phyloP scores from a whole-genome alignment of 2,888 invertebrate species.

The Sinotaia quadrata region DNA sequence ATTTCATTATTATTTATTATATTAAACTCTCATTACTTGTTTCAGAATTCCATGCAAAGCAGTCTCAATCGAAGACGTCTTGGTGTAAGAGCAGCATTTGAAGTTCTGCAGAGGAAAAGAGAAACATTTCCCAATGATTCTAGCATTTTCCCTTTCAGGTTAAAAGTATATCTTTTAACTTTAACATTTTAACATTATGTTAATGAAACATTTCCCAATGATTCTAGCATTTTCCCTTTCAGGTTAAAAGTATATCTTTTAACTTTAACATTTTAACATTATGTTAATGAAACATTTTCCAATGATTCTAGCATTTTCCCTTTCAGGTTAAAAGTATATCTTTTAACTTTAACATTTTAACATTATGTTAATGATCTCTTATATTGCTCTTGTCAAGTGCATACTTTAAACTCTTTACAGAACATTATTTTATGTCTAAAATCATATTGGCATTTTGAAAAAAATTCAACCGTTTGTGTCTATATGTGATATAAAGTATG shows the following conservation, averaged over 20 bases:
- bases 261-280: no score
- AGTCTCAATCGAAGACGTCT: slow-evolving; percentile 65
- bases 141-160: slow-evolving; percentile 26
- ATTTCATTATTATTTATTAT: background rate
- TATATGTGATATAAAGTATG: no score
- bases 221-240: slow-evolving; percentile 16
- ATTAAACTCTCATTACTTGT: background rate
- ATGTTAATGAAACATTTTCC: slow-evolving; percentile 7
- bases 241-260: slow-evolving; percentile 23
- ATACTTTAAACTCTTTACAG: no score
- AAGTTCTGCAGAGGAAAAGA: slow-evolving; percentile 52
- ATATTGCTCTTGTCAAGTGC: no score
- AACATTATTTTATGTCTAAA: no score
- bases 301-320: slow-evolving; percentile 18
- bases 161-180: no score
- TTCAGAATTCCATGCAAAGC: slow-evolving; percentile 68
- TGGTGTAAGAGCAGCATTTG: slow-evolving; percentile 67
- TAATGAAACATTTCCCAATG: slow-evolving; percentile 14
- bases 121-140: slow-evolving; percentile 20
- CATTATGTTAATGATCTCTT: no score
- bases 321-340: slow-evolving; percentile 22
- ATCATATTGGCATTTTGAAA: no score
- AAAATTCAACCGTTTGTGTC: no score
- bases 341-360: no score
- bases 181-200: no score